Evolutionary conservation across 1,140 invertebrate genomes (phyloP).

Genomic region (Centruroides vittatus): DNA sequence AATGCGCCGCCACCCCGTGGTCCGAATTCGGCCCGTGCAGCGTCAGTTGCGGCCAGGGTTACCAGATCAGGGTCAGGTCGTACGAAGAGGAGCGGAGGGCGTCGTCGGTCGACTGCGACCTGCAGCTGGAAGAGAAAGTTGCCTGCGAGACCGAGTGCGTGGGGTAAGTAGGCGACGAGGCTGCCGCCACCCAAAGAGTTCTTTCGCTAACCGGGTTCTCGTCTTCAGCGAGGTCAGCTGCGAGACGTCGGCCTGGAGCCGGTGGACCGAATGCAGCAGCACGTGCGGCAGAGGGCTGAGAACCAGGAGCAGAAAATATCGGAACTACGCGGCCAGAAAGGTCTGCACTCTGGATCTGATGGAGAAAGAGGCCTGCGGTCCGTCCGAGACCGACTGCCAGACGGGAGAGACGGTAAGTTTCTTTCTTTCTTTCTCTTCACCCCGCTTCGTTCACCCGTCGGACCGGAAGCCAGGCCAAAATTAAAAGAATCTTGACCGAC

Average conservation of each 20-base stretch:
- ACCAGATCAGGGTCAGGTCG: conserved; percentile 29
- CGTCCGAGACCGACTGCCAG: background rate
- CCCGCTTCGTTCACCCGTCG: too few relatives aligned
- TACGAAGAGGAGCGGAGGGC: conserved; percentile 20
- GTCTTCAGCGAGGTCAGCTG: conserved; percentile 25
- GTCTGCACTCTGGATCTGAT: conserved; percentile 30
- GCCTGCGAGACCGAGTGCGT: conserved; percentile 16
- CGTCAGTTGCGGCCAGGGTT: conserved; percentile 37
- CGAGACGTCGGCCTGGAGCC: conserved; percentile 22
- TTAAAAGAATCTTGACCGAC: too few relatives aligned
- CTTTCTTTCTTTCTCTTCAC: too few relatives aligned
- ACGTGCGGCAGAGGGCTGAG: conserved; percentile 32
- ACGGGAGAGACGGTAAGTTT: background rate
- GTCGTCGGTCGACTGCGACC: conserved; percentile 12
- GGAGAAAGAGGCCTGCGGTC: conserved; percentile 27
- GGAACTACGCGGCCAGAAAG: conserved; percentile 31
- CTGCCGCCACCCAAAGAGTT: background rate
- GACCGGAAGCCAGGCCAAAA: too few relatives aligned
- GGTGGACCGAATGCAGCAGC: conserved; percentile 30
- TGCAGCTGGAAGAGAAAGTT: conserved; percentile 17
- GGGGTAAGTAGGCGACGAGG: conserved; percentile 2
- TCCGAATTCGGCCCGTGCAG: conserved; percentile 38
- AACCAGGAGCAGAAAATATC: conserved; percentile 31
- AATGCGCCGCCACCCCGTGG: conserved; percentile 40
- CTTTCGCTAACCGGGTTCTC: background rate